phyloP scores from a whole-genome alignment of 2,888 invertebrate species.

The Antheraea assamensis region DNA sequence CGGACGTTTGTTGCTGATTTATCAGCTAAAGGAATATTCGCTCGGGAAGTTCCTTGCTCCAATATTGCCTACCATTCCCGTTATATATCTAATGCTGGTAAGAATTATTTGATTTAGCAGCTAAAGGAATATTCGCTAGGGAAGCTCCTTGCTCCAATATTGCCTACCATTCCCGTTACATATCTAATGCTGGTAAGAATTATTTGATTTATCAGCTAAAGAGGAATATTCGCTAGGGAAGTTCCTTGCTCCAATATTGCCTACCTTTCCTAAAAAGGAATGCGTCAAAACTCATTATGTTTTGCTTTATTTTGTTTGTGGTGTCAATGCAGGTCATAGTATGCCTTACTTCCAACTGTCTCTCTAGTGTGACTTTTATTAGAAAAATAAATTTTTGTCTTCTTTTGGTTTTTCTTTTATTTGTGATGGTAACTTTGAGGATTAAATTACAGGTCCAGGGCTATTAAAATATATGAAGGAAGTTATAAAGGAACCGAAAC shows the following conservation, averaged over 20 bases:
- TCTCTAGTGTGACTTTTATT: too few relatives aligned
- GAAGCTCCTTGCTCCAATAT: too few relatives aligned
- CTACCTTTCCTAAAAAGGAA: conserved; percentile 92
- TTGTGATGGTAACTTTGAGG: too few relatives aligned
- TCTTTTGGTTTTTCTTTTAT: too few relatives aligned
- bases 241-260: conserved; percentile 87
- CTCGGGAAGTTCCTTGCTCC: conserved; percentile 73
- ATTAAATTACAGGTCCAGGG: conserved; percentile 37
- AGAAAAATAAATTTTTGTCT: neutral
- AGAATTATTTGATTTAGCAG: too few relatives aligned
- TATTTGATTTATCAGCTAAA: conserved; percentile 53
- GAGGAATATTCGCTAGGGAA: conserved; percentile 42
- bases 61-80: conserved; percentile 92
- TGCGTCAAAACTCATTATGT: too few relatives aligned
- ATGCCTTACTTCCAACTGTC: too few relatives aligned
- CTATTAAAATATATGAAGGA: conserved; percentile 81
- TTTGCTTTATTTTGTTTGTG: too few relatives aligned
- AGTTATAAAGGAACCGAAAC: too few relatives aligned
- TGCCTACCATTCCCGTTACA: too few relatives aligned
- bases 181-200: too few relatives aligned
- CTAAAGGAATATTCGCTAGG: too few relatives aligned
- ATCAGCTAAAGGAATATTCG: conserved; percentile 47
- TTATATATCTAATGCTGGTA: conserved; percentile 86
- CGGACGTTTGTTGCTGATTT: conserved; percentile 69
- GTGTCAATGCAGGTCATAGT: neutral